Base-by-base conservation (phyloP, 2,113 vertebrate genomes). In the Antechinus stuartii region DNA sequence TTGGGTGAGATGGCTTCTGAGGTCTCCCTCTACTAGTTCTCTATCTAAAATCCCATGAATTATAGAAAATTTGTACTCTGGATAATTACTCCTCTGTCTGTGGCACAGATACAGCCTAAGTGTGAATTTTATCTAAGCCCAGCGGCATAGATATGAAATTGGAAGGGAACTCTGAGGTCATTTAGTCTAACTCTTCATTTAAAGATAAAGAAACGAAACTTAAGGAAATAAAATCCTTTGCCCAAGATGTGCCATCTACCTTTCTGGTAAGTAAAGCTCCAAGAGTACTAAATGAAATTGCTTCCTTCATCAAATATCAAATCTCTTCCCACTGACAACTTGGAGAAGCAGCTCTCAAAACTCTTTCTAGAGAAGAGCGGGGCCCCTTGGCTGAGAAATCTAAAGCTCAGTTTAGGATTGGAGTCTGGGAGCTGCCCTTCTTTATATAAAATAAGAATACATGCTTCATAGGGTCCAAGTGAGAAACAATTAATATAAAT, bases 111-210 rank as follows among this genome's bases (percentile, higher is more conserved):
- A 42, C 0, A 0, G 90, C 54, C 6, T 0, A 1, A 68, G 93
- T 96, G 92, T 54, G 26, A 92, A 84, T 91, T 96, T 92, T 94
- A 90, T 42, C 0, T 14, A 89, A 92, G 53, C 11, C 53, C n/a
- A 76, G 35, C 55, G 91, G 84, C 25, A 61, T n/a, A 68, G 12
- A 68, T n/a, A 68, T 16, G n/a, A 19, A 76, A 35, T n/a, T 76
- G 61, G 61, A 76, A 76, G 61, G 11, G 14, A 76, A 14, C 16
- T 19, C 14, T 76, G 35, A 76, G 61, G 61, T n/a, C 61, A 76
- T n/a, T 35, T 19, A n/a, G 35, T 19, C 61, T 6, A 76, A 16
- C 26, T 26, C 14, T 16, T 4, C 61, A n/a, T n/a, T 76, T 76
- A 76, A n/a, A 16, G 5, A 76, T 68, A 76, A 19, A 14, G 61